Percentiles rank a stretch among this genome's conserved stretches.
These are phyloP conservation scores for Bombus breviceps DNA, from an alignment of 1,140 invertebrate species.

Conservation along the genomic window DNA sequence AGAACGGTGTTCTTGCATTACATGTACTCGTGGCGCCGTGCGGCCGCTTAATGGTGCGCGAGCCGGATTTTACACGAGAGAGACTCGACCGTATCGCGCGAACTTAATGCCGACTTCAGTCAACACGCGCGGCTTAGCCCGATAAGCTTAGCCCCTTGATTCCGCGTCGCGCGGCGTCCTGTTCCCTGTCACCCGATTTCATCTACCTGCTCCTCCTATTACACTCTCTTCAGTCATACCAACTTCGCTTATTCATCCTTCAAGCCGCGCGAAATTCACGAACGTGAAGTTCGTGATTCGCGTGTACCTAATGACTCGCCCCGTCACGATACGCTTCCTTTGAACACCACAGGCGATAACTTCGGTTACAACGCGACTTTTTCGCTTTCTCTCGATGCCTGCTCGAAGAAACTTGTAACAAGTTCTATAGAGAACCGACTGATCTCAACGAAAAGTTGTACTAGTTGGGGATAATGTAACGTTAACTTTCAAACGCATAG, in stretches of 20 bases:
- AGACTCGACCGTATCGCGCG: conserved; percentile 33
- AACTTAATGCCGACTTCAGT: conserved; percentile 52
- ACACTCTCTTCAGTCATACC: neutral
- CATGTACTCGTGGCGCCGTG: conserved; percentile 14
- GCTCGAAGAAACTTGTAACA: neutral
- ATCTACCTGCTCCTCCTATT: conserved; percentile 1
- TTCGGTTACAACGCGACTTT: neutral
- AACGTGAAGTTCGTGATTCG: conserved; percentile 14
- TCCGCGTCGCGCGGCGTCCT: conserved; percentile 19
- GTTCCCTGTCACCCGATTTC: conserved; percentile 37
- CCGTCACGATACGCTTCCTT: conserved; percentile 34
- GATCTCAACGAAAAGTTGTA: neutral
- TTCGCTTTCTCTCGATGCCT: neutral
- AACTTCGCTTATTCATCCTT: too few relatives aligned
- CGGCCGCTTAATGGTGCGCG: conserved; percentile 24
- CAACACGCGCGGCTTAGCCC: conserved; percentile 40
- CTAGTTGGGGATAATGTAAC: neutral
- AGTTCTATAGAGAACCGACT: neutral
- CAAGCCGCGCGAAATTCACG: neutral
- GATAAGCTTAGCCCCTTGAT: conserved; percentile 44
- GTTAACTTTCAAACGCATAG: neutral
- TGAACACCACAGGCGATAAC: neutral
- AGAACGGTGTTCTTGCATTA: conserved; percentile 2
- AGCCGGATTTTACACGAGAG: conserved; percentile 23
- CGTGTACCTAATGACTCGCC: conserved; percentile 42